Evolutionary conservation across 2,888 invertebrate genomes (phyloP).

Genomic region (Mongoloraphidia duomilia): DNA sequence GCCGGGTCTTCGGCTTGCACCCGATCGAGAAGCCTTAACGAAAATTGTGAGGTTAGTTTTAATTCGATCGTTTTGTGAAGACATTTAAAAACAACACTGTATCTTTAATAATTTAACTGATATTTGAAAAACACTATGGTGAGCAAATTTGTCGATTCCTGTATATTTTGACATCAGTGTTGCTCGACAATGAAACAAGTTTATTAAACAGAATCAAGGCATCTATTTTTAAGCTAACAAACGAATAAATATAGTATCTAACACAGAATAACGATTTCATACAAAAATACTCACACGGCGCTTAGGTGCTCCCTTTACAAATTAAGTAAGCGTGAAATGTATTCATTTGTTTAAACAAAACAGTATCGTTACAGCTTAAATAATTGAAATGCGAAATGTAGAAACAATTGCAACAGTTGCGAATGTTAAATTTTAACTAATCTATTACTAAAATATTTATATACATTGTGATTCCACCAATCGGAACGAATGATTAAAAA

Average conservation of each 20-base stretch:
- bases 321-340: constrained; percentile 15
- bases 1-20: constrained; percentile 72
- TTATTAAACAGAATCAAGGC: too few relatives aligned
- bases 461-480: too few relatives aligned
- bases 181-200: too few relatives aligned
- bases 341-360: too few relatives aligned
- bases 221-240: neutral
- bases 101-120: too few relatives aligned
- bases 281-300: constrained; percentile 65
- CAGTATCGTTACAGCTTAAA: too few relatives aligned
- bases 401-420: too few relatives aligned
- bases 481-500: too few relatives aligned
- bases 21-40: constrained; percentile 60
- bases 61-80: neutral
- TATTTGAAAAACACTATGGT: neutral
- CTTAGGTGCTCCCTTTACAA: constrained; percentile 73
- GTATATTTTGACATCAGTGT: neutral
- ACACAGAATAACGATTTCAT: neutral
- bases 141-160: neutral
- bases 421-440: too few relatives aligned
- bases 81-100: constrained; percentile 1
- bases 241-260: neutral
- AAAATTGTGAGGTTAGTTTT: neutral
- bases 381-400: too few relatives aligned
- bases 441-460: too few relatives aligned